Evolutionary conservation across 2,113 vertebrate species (phyloP).

Genomic region (Caretta caretta): DNA sequence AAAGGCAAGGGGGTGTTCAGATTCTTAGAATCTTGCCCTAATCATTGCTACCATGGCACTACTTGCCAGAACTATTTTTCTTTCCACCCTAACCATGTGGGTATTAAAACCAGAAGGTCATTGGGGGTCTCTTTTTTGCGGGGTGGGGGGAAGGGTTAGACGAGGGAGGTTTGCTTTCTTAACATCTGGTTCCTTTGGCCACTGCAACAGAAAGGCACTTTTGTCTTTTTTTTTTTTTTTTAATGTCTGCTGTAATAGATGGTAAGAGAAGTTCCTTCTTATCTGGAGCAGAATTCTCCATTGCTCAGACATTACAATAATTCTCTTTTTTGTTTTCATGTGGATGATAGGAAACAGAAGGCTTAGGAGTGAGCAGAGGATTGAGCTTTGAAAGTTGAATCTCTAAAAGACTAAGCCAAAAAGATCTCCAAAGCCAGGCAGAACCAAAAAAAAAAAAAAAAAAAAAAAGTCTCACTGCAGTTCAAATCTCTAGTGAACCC

Average conservation of each 20-base stretch:
- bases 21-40: neutral
- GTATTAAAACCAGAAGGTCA: neutral
- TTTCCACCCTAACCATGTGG: rapidly evolving
- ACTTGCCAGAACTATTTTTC: neutral
- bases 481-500: neutral
- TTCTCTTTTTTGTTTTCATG: neutral
- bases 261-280: neutral
- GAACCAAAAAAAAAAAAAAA: neutral
- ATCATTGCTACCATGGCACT: neutral
- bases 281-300: neutral
- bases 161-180: neutral
- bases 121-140: neutral
- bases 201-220: neutral
- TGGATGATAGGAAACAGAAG: neutral
- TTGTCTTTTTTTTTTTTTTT: neutral
- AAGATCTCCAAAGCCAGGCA: neutral
- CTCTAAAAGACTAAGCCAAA: neutral
- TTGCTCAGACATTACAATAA: neutral
- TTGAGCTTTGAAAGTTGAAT: neutral
- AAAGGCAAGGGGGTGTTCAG: neutral
- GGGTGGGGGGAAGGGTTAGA: neutral
- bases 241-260: neutral
- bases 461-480: neutral
- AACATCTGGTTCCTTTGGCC: neutral
- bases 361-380: neutral